phyloP scores from a whole-genome alignment of 2,113 vertebrate species.

The Pseudolaguvia tuberculata region DNA sequence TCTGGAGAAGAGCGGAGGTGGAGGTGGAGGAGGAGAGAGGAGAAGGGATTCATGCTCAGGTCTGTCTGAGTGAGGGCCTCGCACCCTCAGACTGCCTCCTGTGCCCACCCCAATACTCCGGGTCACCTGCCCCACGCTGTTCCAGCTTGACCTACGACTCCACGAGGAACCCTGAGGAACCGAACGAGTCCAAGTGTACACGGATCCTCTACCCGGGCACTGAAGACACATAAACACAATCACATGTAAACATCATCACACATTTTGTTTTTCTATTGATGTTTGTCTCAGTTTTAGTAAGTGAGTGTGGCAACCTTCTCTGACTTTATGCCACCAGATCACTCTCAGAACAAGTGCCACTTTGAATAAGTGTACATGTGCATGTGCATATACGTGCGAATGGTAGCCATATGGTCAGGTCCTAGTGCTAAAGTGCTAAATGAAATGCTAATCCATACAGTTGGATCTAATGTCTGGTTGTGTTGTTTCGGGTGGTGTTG shows the following conservation, averaged over 20 bases:
- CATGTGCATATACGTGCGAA: constrained; percentile 13
- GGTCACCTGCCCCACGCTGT: constrained; percentile 77
- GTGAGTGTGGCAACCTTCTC: not conserved
- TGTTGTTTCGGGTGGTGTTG: constrained; percentile 26
- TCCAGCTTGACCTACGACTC: constrained; percentile 93
- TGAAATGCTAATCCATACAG: constrained; percentile 46
- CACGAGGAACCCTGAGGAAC: constrained; percentile 67
- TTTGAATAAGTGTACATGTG: not conserved
- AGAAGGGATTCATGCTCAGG: constrained; percentile 86
- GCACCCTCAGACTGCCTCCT: constrained; percentile 65
- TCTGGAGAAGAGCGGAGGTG: constrained; percentile 57
- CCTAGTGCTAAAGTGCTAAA: constrained; percentile 20
- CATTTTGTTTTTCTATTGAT: not conserved
- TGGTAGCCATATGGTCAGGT: not conserved
- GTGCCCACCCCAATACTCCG: constrained; percentile 60
- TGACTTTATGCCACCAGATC: constrained; percentile 8
- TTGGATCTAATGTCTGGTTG: constrained; percentile 26
- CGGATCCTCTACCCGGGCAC: constrained; percentile 59
- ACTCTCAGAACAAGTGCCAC: constrained; percentile 26
- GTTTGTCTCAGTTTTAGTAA: not conserved
- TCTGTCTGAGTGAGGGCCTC: constrained; percentile 71
- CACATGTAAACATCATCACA: not conserved
- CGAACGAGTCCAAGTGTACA: constrained; percentile 79
- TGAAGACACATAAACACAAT: constrained; percentile 50
- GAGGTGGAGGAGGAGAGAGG: constrained; percentile 69